These are phyloP conservation scores for Agriotes lineatus DNA, from an alignment of 2,888 invertebrate species.

Conservation along the genomic window DNA sequence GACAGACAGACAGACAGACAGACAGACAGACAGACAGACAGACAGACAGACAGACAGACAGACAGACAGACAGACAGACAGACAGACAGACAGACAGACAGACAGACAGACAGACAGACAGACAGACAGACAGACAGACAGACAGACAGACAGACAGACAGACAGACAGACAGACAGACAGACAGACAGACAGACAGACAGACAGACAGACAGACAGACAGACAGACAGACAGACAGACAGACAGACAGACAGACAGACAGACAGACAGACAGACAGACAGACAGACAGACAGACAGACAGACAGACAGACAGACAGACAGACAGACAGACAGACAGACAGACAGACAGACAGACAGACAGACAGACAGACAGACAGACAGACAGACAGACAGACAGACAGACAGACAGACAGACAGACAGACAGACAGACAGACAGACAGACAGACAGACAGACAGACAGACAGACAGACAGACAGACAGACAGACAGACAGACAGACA, in stretches of 20 bases:
- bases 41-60: constrained; percentile 7
- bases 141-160: constrained; percentile 7
- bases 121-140: constrained; percentile 7
- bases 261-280: constrained; percentile 7
- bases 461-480: constrained; percentile 7
- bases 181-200: constrained; percentile 7
- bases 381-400: constrained; percentile 7
- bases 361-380: constrained; percentile 7
- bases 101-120: constrained; percentile 7
- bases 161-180: constrained; percentile 7
- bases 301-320: constrained; percentile 7
- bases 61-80: constrained; percentile 7
- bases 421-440: constrained; percentile 7
- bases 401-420: constrained; percentile 7
- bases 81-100: constrained; percentile 7
- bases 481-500: constrained; percentile 7
- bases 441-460: constrained; percentile 7
- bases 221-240: constrained; percentile 5
- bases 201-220: constrained; percentile 4
- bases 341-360: constrained; percentile 7
- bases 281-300: constrained; percentile 1
- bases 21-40: constrained; percentile 7
- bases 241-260: constrained; percentile 7
- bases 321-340: constrained; percentile 7
- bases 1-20: constrained; percentile 7